Base-by-base conservation (phyloP, 2,113 vertebrate species). In the Elephantulus edwardii region DNA sequence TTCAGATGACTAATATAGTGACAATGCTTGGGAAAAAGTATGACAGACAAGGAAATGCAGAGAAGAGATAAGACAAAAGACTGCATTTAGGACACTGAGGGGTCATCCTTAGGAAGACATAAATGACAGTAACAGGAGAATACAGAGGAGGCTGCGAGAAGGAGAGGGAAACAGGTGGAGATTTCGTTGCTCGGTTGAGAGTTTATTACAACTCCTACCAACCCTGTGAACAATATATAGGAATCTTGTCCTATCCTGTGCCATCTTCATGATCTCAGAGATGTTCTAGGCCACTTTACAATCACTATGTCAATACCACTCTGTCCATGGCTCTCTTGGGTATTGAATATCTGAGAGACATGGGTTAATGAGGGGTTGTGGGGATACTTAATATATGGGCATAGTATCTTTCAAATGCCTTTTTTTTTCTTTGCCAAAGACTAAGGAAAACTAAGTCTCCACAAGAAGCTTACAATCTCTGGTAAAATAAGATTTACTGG, bases 401-500 rank as follows among this genome's bases (percentile, higher is more conserved):
- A 72, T 40, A 78, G 48, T 40, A 76, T 33, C 24, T 94, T 66
- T 68, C n/a, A 26, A 85, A 70, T 83, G 70, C 62, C 75, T 42
- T 94, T 44, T 79, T 89, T 44, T 17, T 30, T 20, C 26, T 83
- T 62, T 54, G 48, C 58, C 26, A 40, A 83, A 82, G 22, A 28
- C 81, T 84, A 58, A 74, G 26, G 62, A 86, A n/a, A 89, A 13
- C 90, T 85, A 2, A 60, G 77, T 54, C 79, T 89, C 44, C 91
- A 9, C 9, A 77, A 80, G 40, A 85, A 94, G 62, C 17, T 85
- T 90, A 68, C 4, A 80, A 6, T 42, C 58, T n/a, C 42, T 88
- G 35, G 7, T 86, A 83, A 94, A 88, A 80, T 78, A 76, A 58
- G n/a, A 79, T 38, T 91, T 70, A 91, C 20, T 74, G 3, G 56